These are phyloP conservation scores for Pilophorus perplexus DNA, from an alignment of 2,888 invertebrate species.

Conservation along the genomic window DNA sequence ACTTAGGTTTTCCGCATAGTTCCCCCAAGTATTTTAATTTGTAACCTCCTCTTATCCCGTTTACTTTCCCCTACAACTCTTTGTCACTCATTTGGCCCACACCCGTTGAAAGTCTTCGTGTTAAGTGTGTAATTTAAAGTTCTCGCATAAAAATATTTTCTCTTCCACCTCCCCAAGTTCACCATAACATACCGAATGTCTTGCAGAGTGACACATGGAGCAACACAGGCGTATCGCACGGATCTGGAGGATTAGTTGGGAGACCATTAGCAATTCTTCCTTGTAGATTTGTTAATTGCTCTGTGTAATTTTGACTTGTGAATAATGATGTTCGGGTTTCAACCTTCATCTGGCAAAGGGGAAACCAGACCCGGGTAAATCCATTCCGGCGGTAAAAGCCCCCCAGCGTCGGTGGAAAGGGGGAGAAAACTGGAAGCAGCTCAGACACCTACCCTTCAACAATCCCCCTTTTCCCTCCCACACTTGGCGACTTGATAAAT, in stretches of 20 bases:
- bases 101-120: background rate
- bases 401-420: background rate
- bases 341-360: conserved; percentile 6
- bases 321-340: conserved; percentile 25
- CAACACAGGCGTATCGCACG: too few species aligned
- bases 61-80: background rate
- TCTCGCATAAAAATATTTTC: conserved; percentile 21
- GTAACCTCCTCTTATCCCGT: background rate
- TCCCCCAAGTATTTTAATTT: conserved; percentile 44
- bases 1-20: conserved; percentile 41
- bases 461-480: background rate
- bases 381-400: too few species aligned
- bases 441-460: too few species aligned
- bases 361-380: background rate
- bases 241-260: too few species aligned
- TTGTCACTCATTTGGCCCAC: background rate
- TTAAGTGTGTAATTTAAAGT: conserved; percentile 29
- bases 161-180: background rate
- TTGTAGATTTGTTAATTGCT: too few species aligned
- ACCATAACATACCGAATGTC: too few species aligned
- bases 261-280: too few species aligned
- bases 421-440: too few species aligned
- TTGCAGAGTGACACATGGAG: too few species aligned
- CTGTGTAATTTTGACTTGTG: too few species aligned
- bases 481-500: conserved; percentile 22